Conservation (phyloP, 1,140 invertebrate species). For the Leucophenga varia region DNA sequence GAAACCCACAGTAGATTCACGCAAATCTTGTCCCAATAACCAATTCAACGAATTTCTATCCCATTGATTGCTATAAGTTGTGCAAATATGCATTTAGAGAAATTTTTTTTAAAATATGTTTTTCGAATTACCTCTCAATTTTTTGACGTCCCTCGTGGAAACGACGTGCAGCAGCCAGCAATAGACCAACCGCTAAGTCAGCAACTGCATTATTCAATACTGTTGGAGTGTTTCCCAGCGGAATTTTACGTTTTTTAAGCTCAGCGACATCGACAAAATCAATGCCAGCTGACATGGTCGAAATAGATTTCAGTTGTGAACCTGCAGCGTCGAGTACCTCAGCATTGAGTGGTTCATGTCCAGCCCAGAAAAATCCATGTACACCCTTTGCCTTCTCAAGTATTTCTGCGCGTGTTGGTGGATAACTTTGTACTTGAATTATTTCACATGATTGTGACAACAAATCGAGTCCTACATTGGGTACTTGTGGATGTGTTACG, state of each 20-base stretch:
- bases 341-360: slow-evolving; percentile 71
- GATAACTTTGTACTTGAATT: slow-evolving; percentile 32
- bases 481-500: slow-evolving; percentile 56
- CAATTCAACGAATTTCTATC: slow-evolving; percentile 81
- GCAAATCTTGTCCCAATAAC: slow-evolving; percentile 83
- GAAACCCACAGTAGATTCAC: slow-evolving; percentile 81
- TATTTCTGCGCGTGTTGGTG: slow-evolving; percentile 58
- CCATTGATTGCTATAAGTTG: slow-evolving; percentile 73
- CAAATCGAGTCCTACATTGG: slow-evolving; percentile 54
- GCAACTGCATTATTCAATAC: slow-evolving; percentile 89
- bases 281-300: slow-evolving; percentile 86
- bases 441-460: slow-evolving; percentile 44
- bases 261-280: slow-evolving; percentile 75
- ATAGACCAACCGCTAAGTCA: slow-evolving; percentile 73
- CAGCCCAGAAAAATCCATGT: slow-evolving; percentile 67
- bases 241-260: slow-evolving; percentile 69
- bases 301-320: slow-evolving; percentile 76
- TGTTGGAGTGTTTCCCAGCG: slow-evolving; percentile 85
- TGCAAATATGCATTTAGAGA: slow-evolving; percentile 59
- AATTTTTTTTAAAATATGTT: not conserved
- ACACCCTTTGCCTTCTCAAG: slow-evolving; percentile 64
- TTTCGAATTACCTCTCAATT: slow-evolving; percentile 43
- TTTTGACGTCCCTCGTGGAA: slow-evolving; percentile 72
- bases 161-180: slow-evolving; percentile 61
- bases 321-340: slow-evolving; percentile 73